phyloP scores from a whole-genome alignment of 2,113 vertebrate genomes.

The Oostethus manadensis region DNA sequence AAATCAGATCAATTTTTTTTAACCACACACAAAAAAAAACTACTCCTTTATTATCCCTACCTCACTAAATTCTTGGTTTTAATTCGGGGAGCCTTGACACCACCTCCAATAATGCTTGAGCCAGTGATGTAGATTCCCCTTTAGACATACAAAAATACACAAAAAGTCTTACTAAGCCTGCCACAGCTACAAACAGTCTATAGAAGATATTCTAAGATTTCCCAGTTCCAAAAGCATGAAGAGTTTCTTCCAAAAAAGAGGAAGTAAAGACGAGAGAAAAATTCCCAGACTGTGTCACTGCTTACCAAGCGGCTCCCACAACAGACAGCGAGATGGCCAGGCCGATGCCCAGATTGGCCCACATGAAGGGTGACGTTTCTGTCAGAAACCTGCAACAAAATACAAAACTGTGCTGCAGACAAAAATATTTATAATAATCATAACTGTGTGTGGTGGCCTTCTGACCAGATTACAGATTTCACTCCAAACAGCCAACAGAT shows the following conservation, averaged over 20 bases:
- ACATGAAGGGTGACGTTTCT: conserved; percentile 97
- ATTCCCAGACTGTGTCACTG: conserved; percentile 5
- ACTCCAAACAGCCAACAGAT: too few relatives aligned
- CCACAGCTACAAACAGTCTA: neutral
- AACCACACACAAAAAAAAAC: neutral
- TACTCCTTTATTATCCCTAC: conserved; percentile 55
- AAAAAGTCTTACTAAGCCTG: neutral
- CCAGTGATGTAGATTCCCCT: conserved; percentile 99
- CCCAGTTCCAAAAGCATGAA: conserved; percentile 23
- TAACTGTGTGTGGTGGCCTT: too few relatives aligned
- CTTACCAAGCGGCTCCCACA: conserved; percentile 97
- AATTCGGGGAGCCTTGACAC: conserved; percentile 95
- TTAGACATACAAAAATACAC: conserved; percentile 13
- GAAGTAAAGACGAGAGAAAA: conserved; percentile 16
- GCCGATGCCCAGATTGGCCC: conserved; percentile 93
- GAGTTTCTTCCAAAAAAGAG: conserved; percentile 23
- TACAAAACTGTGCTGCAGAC: neutral
- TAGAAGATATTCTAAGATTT: conserved; percentile 3
- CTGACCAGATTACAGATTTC: too few relatives aligned
- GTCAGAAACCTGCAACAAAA: conserved; percentile 85
- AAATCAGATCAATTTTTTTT: too few relatives aligned
- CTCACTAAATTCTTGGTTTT: conserved; percentile 99
- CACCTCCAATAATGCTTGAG: conserved; percentile 94
- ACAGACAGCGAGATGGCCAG: conserved; percentile 95
- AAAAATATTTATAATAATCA: too few relatives aligned